phyloP scores from a whole-genome alignment of 2,797 vertebrate species.

The Nannoperca obscura region DNA sequence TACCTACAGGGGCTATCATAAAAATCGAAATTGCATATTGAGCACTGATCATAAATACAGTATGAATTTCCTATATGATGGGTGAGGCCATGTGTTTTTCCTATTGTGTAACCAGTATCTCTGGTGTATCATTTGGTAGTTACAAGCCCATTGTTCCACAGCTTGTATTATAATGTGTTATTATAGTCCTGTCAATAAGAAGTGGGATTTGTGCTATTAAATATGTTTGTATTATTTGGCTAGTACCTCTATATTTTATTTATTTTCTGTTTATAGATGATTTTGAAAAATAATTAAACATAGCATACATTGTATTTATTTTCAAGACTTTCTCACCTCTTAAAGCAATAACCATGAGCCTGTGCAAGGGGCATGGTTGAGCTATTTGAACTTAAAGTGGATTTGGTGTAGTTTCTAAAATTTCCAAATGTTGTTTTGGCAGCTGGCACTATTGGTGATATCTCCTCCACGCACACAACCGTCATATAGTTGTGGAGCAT shows the following conservation, averaged over 20 bases:
- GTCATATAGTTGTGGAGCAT: constrained; percentile 24
- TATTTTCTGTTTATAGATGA: background rate
- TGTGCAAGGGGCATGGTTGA: background rate
- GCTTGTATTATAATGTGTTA: background rate
- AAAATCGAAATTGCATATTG: constrained; percentile 4
- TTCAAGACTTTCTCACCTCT: background rate
- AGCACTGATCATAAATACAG: background rate
- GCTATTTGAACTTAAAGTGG: constrained; percentile 6
- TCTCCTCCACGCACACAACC: constrained; percentile 19
- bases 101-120: background rate
- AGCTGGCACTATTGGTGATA: background rate
- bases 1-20: background rate
- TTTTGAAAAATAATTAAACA: background rate
- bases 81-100: background rate
- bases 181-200: background rate
- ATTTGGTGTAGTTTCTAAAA: constrained; percentile 4
- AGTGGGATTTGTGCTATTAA: background rate
- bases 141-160: background rate
- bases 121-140: background rate
- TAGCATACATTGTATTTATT: background rate
- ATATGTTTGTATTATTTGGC: background rate
- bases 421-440: background rate
- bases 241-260: background rate
- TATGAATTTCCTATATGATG: background rate
- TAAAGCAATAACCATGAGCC: background rate